phyloP scores from a whole-genome alignment of 2,113 vertebrate species.

The Nesogale talazaci region DNA sequence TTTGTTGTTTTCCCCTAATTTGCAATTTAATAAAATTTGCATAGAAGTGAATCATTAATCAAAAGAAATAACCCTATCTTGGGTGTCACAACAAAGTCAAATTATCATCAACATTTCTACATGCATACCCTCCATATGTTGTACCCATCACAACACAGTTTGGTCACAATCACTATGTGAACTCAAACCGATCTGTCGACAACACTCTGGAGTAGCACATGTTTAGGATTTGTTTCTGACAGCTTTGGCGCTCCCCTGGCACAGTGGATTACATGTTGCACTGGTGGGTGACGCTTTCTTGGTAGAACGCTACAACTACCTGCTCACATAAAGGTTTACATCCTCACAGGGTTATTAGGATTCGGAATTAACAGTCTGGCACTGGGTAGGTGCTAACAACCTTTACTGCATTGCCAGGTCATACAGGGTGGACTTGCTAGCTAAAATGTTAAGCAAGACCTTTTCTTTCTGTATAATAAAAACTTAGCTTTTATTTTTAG shows the following conservation, averaged over 20 bases:
- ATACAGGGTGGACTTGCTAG: not conserved
- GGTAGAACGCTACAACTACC: no score
- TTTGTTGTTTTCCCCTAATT: not conserved
- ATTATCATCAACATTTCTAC: slow-evolving; percentile 8
- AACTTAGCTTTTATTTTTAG: slow-evolving; percentile 55
- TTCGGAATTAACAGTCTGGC: no score
- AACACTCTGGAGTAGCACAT: not conserved
- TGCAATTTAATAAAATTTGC: not conserved
- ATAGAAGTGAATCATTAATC: slow-evolving; percentile 21
- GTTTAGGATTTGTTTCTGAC: not conserved
- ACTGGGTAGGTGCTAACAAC: not conserved
- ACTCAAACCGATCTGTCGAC: not conserved
- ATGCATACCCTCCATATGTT: not conserved
- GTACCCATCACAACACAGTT: not conserved
- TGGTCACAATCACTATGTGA: not conserved
- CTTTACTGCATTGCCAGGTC: not conserved
- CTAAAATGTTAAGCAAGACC: slow-evolving; percentile 22
- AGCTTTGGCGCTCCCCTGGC: no score
- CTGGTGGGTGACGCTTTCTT: no score
- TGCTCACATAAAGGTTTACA: no score
- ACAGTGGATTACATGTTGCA: no score
- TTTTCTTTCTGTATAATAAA: slow-evolving; percentile 46
- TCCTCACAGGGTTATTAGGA: no score
- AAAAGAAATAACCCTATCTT: slow-evolving; percentile 34
- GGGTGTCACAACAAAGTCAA: not conserved